Conservation (phyloP, 1,140 invertebrate genomes). For the Drusus annulatus region DNA sequence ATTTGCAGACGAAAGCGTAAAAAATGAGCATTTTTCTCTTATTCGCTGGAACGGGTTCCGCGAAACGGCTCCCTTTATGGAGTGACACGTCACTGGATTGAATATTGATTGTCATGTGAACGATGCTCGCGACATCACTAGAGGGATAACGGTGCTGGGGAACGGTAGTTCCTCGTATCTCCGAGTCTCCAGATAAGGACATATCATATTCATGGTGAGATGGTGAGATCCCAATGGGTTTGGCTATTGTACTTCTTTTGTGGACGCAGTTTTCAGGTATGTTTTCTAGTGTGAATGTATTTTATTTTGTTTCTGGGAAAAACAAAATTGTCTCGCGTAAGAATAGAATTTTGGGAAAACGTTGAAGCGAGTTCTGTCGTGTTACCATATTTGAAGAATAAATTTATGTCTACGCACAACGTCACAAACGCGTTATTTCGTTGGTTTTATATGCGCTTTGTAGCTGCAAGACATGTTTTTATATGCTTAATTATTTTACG, state of each 20-base stretch:
- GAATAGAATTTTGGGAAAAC: no score
- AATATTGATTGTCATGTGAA: slow-evolving; percentile 27
- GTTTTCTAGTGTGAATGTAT: no score
- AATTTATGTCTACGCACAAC: no score
- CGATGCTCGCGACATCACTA: background rate
- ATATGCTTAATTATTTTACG: no score
- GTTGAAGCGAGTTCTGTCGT: no score
- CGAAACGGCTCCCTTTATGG: slow-evolving; percentile 15
- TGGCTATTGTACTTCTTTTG: background rate
- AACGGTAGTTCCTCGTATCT: slow-evolving; percentile 6
- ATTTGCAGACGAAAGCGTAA: no score
- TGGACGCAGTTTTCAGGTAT: background rate
- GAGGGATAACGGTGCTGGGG: background rate
- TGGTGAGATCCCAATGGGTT: background rate
- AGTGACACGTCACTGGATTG: slow-evolving; percentile 11
- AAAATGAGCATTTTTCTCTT: background rate
- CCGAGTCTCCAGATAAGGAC: background rate
- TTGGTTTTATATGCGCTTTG: no score
- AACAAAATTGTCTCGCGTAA: no score
- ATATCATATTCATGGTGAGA: background rate
- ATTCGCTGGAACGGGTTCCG: background rate
- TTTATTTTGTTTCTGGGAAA: no score
- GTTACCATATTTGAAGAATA: no score
- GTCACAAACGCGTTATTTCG: no score
- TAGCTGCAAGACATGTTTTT: no score